Base-by-base conservation (phyloP, 2,888 invertebrate species). In the Timema podura region DNA sequence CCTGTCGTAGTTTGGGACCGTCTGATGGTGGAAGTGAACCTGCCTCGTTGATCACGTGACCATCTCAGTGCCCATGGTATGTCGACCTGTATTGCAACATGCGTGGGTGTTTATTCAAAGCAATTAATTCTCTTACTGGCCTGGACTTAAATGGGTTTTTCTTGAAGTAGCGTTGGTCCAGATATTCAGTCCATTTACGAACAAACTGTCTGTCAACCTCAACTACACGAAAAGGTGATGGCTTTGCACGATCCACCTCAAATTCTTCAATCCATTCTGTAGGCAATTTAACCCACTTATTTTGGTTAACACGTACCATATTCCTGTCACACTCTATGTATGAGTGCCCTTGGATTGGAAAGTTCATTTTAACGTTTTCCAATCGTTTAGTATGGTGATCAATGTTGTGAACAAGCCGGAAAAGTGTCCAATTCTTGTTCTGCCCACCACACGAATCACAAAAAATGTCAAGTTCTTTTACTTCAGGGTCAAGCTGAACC, bases 391-490 rank as follows among this genome's bases (percentile, higher is more conserved):
- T 61, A 61, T 13, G 5, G 61, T 61, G 61, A 30, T 1, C 61
- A 61, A 61, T 45, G 45, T 61, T 16, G 61, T 61, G 61, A 30
- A 61, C 8, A 45, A 44, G 45, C 13, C 61, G 30, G 6, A 67
- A 15, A 44, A 67, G 13, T 16, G 67, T 57, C 46, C 44, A 10
- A n/a, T 67, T 67, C 47, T 67, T 67, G 45, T 57, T 67, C 47
- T 67, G 67, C 2, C 67, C 67, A 54, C 54, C 30, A 44, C 45
- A 45, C 16, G 49, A 51, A 46, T 67, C 67, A 46, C 57, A 67
- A 45, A 67, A 67, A 5, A 54, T 10, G 9, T 67, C 45, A 1
- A 54, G 13, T 16, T 67, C 51, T 54, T 54, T 54, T 15, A 57
- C 67, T n/a, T 54, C 44, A n/a, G 16, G 11, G 15, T 67, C 54